Evolutionary conservation across 2,797 vertebrate species (phyloP).

Genomic region (Thunnus albacares): DNA sequence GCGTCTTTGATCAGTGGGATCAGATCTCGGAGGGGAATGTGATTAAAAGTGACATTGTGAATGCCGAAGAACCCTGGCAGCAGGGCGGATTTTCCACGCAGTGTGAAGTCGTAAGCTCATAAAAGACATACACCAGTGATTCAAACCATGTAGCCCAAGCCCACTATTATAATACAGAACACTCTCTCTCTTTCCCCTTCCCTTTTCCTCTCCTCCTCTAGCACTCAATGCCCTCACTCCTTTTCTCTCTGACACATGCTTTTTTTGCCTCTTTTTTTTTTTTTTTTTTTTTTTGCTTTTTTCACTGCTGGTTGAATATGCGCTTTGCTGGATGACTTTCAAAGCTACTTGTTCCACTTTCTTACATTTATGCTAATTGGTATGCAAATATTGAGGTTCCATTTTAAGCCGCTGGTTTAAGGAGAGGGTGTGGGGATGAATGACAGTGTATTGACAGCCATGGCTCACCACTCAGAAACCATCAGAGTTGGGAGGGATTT

Average conservation of each 20-base stretch:
- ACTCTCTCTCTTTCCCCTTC: slow-evolving; percentile 21
- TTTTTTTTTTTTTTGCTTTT: slow-evolving; percentile 14
- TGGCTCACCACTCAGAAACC: slow-evolving; percentile 63
- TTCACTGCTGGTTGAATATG: slow-evolving; percentile 68
- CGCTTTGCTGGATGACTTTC: slow-evolving; percentile 84
- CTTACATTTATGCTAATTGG: slow-evolving; percentile 85
- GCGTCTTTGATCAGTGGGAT: slow-evolving; percentile 83
- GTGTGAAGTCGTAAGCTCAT: slow-evolving; percentile 85
- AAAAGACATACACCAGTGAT: slow-evolving; percentile 83
- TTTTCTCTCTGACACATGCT: slow-evolving; percentile 44
- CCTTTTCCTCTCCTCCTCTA: slow-evolving; percentile 41
- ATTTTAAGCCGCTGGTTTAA: slow-evolving; percentile 80
- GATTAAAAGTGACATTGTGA: slow-evolving; percentile 86
- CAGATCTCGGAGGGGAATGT: slow-evolving; percentile 75
- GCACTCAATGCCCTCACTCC: slow-evolving; percentile 49
- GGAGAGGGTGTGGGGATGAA: slow-evolving; percentile 61
- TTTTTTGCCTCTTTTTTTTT: slow-evolving; percentile 16
- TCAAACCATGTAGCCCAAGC: slow-evolving; percentile 76
- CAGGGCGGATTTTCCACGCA: slow-evolving; percentile 82
- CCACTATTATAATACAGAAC: slow-evolving; percentile 75
- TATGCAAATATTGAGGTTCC: slow-evolving; percentile 84
- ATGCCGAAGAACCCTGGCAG: slow-evolving; percentile 74
- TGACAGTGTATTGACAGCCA: slow-evolving; percentile 77
- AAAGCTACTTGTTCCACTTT: slow-evolving; percentile 85
- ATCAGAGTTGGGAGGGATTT: slow-evolving; percentile 58